Percentiles rank a stretch among this genome's conserved stretches.
Evolutionary conservation across 2,113 vertebrate species (phyloP).

Genomic region (Rhynchomys soricoides): DNA sequence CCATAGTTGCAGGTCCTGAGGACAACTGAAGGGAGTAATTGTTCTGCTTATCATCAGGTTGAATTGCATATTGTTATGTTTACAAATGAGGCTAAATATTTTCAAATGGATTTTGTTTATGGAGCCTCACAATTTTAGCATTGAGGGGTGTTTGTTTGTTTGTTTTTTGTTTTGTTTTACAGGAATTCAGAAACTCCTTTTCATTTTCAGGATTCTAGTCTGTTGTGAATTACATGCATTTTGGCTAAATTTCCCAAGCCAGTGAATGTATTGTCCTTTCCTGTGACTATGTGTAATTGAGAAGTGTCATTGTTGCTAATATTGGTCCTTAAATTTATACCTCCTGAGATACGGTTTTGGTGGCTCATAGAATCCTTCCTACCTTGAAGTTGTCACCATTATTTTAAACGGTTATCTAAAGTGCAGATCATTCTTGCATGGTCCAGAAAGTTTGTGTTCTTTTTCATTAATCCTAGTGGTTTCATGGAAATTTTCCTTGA

Average conservation of each 20-base stretch:
- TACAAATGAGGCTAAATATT: not conserved
- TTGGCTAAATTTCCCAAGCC: not conserved
- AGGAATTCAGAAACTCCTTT: not conserved
- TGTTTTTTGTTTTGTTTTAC: not conserved
- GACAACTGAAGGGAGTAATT: not conserved
- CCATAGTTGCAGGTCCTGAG: not conserved
- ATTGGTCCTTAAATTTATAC: not conserved
- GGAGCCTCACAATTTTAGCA: not conserved
- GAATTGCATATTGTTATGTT: not conserved
- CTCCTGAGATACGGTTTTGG: not conserved
- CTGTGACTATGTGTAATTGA: not conserved
- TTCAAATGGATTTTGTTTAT: not conserved
- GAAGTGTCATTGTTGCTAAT: not conserved
- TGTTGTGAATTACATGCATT: not conserved
- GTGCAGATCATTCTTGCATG: constrained; percentile 19
- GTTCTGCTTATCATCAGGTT: not conserved
- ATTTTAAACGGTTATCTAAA: not conserved
- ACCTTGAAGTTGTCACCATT: not conserved
- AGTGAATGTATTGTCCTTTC: not conserved
- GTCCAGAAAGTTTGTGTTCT: not conserved
- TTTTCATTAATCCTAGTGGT: not conserved
- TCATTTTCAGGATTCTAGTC: not conserved
- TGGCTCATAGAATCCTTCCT: not conserved
- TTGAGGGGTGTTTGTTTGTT: not conserved
- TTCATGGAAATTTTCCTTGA: not conserved